Conservation (phyloP, 2,113 vertebrate genomes). For the Prochilodus magdalenae region DNA sequence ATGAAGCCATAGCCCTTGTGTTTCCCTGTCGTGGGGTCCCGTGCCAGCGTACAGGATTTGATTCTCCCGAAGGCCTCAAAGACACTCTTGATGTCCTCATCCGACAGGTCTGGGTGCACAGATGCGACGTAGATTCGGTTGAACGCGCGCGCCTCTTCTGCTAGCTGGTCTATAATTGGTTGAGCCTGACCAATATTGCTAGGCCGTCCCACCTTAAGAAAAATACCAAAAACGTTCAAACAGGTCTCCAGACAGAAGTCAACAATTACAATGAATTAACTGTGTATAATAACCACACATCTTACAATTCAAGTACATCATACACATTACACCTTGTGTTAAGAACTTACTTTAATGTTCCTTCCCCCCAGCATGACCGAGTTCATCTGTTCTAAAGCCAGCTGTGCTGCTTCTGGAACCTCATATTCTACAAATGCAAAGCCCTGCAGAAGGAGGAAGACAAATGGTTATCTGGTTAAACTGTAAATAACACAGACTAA, state of each 20-base stretch:
- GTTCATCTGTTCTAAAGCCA: slow-evolving; percentile 99
- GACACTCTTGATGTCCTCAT: slow-evolving; percentile 98
- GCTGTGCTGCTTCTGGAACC: slow-evolving; percentile 95
- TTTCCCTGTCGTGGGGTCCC: slow-evolving; percentile 94
- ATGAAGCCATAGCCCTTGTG: slow-evolving; percentile 99
- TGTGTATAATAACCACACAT: no score
- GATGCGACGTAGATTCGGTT: slow-evolving; percentile 98
- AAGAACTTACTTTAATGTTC: slow-evolving; percentile 91
- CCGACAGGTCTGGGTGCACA: slow-evolving; percentile 94
- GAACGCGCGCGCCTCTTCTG: slow-evolving; percentile 95
- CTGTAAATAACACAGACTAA: neutral
- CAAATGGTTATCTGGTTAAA: neutral
- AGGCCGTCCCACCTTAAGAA: slow-evolving; percentile 91
- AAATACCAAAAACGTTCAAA: neutral
- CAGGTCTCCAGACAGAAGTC: no score
- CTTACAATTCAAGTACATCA: no score
- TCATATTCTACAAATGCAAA: slow-evolving; percentile 99
- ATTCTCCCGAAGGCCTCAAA: slow-evolving; percentile 99
- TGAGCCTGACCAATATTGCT: slow-evolving; percentile 99
- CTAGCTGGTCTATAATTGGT: slow-evolving; percentile 98
- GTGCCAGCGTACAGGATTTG: slow-evolving; percentile 92
- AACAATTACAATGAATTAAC: no score
- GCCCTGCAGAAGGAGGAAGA: slow-evolving; percentile 76
- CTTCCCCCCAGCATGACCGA: slow-evolving; percentile 97
- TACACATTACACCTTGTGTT: neutral